phyloP scores from a whole-genome alignment of 2,888 invertebrate species.

The Chymomyza procnemis region DNA sequence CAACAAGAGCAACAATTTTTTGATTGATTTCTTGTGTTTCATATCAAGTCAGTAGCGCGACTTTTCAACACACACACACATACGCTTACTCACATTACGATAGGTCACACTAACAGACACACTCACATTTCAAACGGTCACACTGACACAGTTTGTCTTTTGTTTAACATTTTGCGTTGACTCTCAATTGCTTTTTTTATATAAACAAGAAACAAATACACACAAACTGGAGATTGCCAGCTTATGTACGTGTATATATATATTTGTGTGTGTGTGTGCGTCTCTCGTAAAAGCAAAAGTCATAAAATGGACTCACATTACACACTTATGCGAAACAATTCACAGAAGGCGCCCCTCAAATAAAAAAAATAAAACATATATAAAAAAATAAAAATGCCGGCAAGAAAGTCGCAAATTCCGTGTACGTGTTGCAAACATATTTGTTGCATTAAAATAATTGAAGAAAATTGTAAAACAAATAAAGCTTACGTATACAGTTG shows the following conservation, averaged over 20 bases:
- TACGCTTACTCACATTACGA: background rate
- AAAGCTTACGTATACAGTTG: slow-evolving; percentile 23
- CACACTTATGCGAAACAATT: background rate
- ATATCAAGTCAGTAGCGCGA: slow-evolving; percentile 52
- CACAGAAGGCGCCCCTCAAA: background rate
- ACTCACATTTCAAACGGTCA: background rate
- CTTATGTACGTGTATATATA: background rate
- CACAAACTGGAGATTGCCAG: background rate
- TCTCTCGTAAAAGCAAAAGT: background rate
- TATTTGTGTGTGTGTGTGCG: background rate
- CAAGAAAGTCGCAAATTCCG: slow-evolving; percentile 40
- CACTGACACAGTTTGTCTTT: background rate
- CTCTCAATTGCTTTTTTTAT: background rate
- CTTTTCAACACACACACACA: slow-evolving; percentile 22
- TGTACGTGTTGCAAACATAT: slow-evolving; percentile 56
- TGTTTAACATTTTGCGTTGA: background rate
- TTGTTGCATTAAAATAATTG: slow-evolving; percentile 71
- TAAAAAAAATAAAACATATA: background rate
- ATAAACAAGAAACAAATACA: background rate
- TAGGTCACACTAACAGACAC: slow-evolving; percentile 19
- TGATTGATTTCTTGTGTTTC: slow-evolving; percentile 66
- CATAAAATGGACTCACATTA: background rate
- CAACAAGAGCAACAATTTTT: slow-evolving; percentile 28
- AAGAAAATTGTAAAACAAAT: slow-evolving; percentile 64
- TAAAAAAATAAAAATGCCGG: background rate